A percentile compares a stretch with the other conserved stretches of the same genome.
These are phyloP conservation scores for Mya arenaria DNA, from an alignment of 1,140 invertebrate genomes.

Conservation along the genomic window DNA sequence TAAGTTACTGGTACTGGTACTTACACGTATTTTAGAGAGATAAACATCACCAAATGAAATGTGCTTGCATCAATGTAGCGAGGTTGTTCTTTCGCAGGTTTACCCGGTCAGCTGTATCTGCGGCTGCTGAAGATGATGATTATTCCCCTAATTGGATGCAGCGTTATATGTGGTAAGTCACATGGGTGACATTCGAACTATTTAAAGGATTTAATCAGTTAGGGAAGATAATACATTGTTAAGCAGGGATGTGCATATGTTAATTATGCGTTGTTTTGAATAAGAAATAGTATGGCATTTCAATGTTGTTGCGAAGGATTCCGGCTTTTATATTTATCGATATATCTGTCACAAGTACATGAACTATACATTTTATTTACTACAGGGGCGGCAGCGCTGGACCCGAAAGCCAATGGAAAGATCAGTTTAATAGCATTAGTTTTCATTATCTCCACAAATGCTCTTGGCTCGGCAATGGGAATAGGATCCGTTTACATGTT, in stretches of 20 bases:
- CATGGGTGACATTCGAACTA: not conserved
- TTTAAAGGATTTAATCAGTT: not conserved
- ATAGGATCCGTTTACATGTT: slow-evolving; percentile 93
- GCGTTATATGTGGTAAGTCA: slow-evolving; percentile 48
- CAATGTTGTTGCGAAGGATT: no score
- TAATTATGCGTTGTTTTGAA: no score
- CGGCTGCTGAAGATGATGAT: slow-evolving; percentile 55
- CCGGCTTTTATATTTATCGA: no score
- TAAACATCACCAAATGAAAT: no score
- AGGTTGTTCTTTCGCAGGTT: slow-evolving; percentile 33
- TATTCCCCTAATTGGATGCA: slow-evolving; percentile 51
- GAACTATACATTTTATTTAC: not conserved
- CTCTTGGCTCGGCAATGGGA: slow-evolving; percentile 78
- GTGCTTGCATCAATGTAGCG: no score
- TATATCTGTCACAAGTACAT: no score
- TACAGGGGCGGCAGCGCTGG: slow-evolving; percentile 80
- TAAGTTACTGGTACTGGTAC: no score
- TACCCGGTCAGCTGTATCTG: slow-evolving; percentile 45
- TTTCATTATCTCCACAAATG: slow-evolving; percentile 64
- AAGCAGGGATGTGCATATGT: no score
- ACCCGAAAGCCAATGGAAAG: slow-evolving; percentile 66
- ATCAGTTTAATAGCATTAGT: slow-evolving; percentile 61
- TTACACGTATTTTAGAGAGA: no score
- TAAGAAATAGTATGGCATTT: no score
- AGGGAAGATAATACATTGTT: no score